Base-by-base conservation (phyloP, 2,888 invertebrate species). In the Cheilosia variabilis region DNA sequence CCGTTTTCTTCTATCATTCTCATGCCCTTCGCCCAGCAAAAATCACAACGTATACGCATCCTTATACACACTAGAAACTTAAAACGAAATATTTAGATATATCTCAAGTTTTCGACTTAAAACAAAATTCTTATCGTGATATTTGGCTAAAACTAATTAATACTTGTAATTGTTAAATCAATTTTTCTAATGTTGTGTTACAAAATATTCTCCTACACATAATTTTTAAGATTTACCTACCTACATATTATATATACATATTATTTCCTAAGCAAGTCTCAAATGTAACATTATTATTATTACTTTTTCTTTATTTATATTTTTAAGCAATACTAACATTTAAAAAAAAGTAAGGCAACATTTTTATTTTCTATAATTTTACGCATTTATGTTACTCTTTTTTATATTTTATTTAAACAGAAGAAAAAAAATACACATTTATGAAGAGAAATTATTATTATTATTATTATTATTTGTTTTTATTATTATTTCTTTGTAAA, bases 201-300 rank as follows among this genome's bases (percentile, higher is more conserved):
- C 52, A 34, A 60, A 71, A 71, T 17, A 17, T 60, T 63, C 69
- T 72, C 72, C 60, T 68, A 83, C 15, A 37, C 43, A 22, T 22
- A n/a, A 45, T 84, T 60, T 37, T 27, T 52, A 79, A 79, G 52
- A 52, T 63, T 43, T 57, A 65, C 19, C 41, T 37, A 47, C 13
- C 37, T 37, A 37, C 10, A 37, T 37, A 47, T 24, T 53, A 41
- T 41, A 52, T 19, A 19, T 53, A 34, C n/a, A 53, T 6, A 24
- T 17, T 55, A 55, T 69, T 22, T 41, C 47, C 34, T 72, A 86
- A 80, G 66, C 69, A 86, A 68, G 86, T 86, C 86, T 86, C 86
- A 86, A 88, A 87, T 79, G 86, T 87, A 81, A 87, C 69, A 87
- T 68, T 83, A 83, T 87, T 68, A 66, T 83, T 83, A 81, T 69